These are phyloP conservation scores for Acrocyrtus sp. DNA, from an alignment of 2,888 invertebrate genomes.

Conservation along the genomic window DNA sequence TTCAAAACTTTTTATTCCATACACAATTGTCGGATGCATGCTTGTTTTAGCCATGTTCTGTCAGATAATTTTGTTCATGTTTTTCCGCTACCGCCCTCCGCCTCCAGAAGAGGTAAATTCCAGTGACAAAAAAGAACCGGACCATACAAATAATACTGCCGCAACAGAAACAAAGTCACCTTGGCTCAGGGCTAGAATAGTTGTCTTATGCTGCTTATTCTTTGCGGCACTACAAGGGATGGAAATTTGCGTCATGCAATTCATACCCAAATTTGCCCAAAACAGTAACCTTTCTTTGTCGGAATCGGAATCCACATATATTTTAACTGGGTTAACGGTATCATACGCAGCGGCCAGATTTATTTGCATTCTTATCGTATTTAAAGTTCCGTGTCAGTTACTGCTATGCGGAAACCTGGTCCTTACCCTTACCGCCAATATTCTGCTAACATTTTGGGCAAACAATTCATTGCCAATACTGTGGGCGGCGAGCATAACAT, in stretches of 20 bases:
- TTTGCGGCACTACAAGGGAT: constrained; percentile 53
- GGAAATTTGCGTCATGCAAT: constrained; percentile 57
- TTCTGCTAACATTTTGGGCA: constrained; percentile 31
- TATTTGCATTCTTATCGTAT: constrained; percentile 46
- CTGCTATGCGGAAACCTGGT: constrained; percentile 44
- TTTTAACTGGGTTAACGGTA: constrained; percentile 52
- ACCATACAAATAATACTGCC: neutral
- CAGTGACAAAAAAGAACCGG: too few species aligned
- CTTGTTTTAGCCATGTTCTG: neutral
- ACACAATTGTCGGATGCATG: constrained; percentile 27
- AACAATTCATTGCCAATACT: neutral
- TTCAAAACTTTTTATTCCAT: constrained; percentile 37
- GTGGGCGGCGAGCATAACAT: constrained; percentile 32
- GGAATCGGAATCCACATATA: constrained; percentile 42
- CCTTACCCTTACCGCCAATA: constrained; percentile 19
- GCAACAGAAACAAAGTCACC: neutral
- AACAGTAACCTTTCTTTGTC: constrained; percentile 47
- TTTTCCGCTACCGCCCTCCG: constrained; percentile 33
- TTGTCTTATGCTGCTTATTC: constrained; percentile 21
- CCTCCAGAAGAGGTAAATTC: constrained; percentile 28
- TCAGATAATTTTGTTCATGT: constrained; percentile 40
- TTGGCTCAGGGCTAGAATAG: constrained; percentile 18
- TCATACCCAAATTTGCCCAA: constrained; percentile 57
- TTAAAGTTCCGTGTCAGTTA: constrained; percentile 30
- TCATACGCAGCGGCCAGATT: constrained; percentile 51